Conservation (phyloP, 2,797 vertebrate species). For the Sebastes cheni region DNA sequence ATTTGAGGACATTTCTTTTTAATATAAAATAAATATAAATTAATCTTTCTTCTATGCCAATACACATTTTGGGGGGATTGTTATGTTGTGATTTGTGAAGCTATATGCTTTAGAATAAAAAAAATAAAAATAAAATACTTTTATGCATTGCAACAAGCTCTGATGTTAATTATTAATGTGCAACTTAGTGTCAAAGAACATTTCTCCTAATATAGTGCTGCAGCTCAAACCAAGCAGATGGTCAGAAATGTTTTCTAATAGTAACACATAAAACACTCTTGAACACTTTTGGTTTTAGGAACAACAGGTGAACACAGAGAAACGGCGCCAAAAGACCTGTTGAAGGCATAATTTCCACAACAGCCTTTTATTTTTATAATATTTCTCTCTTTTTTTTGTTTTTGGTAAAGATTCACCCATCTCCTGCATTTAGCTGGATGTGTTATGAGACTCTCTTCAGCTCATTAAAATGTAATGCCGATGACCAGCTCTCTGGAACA, state of each 20-base stretch:
- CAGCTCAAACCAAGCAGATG: neutral
- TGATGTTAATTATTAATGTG: slow-evolving; percentile 54
- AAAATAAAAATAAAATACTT: slow-evolving; percentile 9
- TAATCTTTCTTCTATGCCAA: neutral
- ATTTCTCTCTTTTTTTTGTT: slow-evolving; percentile 78
- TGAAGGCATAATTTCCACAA: slow-evolving; percentile 81
- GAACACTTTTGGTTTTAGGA: neutral
- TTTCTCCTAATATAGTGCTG: neutral
- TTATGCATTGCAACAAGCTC: slow-evolving; percentile 1
- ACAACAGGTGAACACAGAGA: slow-evolving; percentile 37
- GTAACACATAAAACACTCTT: neutral
- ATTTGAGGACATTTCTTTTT: too few relatives aligned
- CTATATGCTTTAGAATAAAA: neutral
- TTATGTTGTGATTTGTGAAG: neutral
- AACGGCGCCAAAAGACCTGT: slow-evolving; percentile 68
- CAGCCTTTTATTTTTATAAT: slow-evolving; percentile 82
- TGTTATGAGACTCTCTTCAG: slow-evolving; percentile 88
- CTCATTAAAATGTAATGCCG: slow-evolving; percentile 91
- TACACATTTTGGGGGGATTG: neutral
- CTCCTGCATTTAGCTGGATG: slow-evolving; percentile 82
- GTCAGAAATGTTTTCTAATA: neutral
- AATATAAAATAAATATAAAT: neutral
- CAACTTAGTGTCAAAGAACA: slow-evolving; percentile 17
- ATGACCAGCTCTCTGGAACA: slow-evolving; percentile 88
- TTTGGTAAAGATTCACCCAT: slow-evolving; percentile 34